Conservation (phyloP, 2,113 vertebrate genomes). For the Osmerus mordax region DNA sequence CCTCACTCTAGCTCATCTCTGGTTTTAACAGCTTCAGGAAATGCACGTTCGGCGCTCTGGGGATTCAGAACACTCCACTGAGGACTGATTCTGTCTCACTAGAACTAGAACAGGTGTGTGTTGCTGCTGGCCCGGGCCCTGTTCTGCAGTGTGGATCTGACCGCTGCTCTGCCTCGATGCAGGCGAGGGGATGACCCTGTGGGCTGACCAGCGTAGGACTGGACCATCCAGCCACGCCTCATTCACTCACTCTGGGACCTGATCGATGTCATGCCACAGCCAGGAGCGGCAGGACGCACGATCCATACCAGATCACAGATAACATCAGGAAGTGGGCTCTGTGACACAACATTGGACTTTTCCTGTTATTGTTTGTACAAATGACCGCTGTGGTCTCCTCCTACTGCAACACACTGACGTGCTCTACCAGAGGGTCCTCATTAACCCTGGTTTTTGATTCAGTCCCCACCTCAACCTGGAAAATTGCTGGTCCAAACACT, state of each 20-base stretch:
- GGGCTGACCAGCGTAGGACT: slow-evolving; percentile 44
- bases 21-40: no score
- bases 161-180: slow-evolving; percentile 7
- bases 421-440: no score
- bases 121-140: no score
- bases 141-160: no score
- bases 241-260: slow-evolving; percentile 35
- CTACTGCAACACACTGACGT: no score
- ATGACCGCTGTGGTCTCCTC: no score
- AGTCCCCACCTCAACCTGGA: background rate
- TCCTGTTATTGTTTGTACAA: background rate
- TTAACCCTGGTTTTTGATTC: background rate
- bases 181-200: slow-evolving; percentile 38
- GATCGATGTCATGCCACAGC: slow-evolving; percentile 57
- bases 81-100: no score
- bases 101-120: no score
- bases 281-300: slow-evolving; percentile 42
- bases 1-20: no score
- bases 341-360: slow-evolving; percentile 22
- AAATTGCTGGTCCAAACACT: slow-evolving; percentile 10
- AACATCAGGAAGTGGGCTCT: slow-evolving; percentile 42
- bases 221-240: slow-evolving; percentile 42
- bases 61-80: no score
- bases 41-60: no score
- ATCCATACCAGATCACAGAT: slow-evolving; percentile 54